These are phyloP conservation scores for Miltochrista miniata DNA, from an alignment of 2,888 invertebrate genomes.

Conservation along the genomic window DNA sequence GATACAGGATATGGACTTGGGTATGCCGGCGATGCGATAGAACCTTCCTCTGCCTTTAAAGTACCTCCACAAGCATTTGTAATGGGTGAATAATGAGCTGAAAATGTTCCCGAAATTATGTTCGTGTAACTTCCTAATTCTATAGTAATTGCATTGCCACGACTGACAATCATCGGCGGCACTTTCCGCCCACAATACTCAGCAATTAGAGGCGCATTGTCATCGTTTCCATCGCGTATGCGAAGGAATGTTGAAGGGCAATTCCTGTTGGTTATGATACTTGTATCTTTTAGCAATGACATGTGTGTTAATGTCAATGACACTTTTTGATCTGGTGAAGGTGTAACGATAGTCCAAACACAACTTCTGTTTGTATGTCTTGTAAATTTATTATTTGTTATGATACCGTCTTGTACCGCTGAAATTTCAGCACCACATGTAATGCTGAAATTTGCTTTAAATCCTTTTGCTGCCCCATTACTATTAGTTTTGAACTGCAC, in stretches of 20 bases:
- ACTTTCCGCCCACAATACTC: slow-evolving; percentile 86
- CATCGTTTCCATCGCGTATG: slow-evolving; percentile 88
- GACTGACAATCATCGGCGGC: slow-evolving; percentile 87
- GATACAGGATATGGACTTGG: slow-evolving; percentile 88
- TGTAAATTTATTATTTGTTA: slow-evolving; percentile 64
- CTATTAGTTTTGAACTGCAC: slow-evolving; percentile 86
- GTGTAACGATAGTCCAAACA: slow-evolving; percentile 87
- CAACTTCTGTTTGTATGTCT: slow-evolving; percentile 80
- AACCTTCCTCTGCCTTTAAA: slow-evolving; percentile 87
- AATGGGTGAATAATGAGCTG: slow-evolving; percentile 71
- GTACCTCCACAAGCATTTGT: slow-evolving; percentile 91
- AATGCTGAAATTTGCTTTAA: slow-evolving; percentile 86
- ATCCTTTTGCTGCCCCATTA: slow-evolving; percentile 87
- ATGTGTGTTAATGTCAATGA: slow-evolving; percentile 87
- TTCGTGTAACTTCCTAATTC: slow-evolving; percentile 60
- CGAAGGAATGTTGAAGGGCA: slow-evolving; percentile 69
- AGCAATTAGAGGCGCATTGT: slow-evolving; percentile 85
- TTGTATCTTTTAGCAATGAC: slow-evolving; percentile 58
- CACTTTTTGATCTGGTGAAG: slow-evolving; percentile 83
- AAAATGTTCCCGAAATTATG: slow-evolving; percentile 56
- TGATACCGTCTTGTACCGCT: slow-evolving; percentile 82
- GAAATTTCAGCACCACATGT: slow-evolving; percentile 88
- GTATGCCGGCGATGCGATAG: slow-evolving; percentile 93
- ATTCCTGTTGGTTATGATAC: slow-evolving; percentile 47
- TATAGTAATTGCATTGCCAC: slow-evolving; percentile 85